Base-by-base conservation (phyloP, 2,888 invertebrate species). In the Diaperis boleti region DNA sequence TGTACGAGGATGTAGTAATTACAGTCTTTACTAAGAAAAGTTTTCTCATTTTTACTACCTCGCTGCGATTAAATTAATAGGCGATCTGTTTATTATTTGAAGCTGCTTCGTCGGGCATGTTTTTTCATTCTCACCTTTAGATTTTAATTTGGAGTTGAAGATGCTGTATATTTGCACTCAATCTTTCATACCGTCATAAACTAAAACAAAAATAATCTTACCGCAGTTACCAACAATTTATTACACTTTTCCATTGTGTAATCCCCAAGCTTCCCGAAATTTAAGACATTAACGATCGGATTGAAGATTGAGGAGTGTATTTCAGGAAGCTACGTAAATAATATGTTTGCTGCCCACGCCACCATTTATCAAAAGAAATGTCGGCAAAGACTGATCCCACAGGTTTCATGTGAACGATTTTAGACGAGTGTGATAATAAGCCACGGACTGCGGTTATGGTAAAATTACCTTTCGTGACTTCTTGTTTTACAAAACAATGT, bases 181-280 rank as follows among this genome's bases (percentile, higher is more conserved):
- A 15, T 17, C 33, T 47, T 49, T 49, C 33, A 49, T 18, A 49
- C 33, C 49, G 20, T 35, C 35, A 20, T 49, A 49, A 49, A 49
- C n/a, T 18, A 47, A 10, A 18, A 18, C 42, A 42, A 42, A 39
- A 39, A 39, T 39, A 22, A 14, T 11, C 44, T 22, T 7, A 6
- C 47, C 14, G 31, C 39, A 47, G 15, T 31, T 47, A 31, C 13
- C 47, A 47, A 31, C 10, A 47, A 44, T 44, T 44, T 44, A 22
- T 44, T 44, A 44, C n/a, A n/a, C n/a, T 22, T 26, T 47, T 47
- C 31, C 31, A 15, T 47, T 47, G 29, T 47, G 15, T 15, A 47
- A 47, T 14, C 14, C 15, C 17, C 8, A 47, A 26, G 14, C 31
- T 47, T 31, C 3, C n/a, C 31, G 31, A 29, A 47, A 47, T 29